phyloP scores from a whole-genome alignment of 2,797 vertebrate genomes.

The Agapornis canus region DNA sequence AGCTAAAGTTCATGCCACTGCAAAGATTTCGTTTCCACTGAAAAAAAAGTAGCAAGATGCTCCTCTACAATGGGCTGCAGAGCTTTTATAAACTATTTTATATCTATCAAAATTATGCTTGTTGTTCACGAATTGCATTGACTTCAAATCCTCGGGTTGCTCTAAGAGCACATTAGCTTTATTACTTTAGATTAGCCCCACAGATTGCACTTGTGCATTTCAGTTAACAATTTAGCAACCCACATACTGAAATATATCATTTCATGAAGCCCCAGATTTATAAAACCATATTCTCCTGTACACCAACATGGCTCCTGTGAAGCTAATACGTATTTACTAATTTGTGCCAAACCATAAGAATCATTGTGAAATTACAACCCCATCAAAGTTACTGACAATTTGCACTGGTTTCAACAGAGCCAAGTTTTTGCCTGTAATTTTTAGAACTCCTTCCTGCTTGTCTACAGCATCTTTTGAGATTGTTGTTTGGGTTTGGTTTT shows the following conservation, averaged over 20 bases:
- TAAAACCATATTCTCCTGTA: neutral
- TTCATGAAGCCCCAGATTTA: neutral
- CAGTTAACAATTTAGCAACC: constrained; percentile 6
- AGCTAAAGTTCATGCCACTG: neutral
- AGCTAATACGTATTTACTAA: neutral
- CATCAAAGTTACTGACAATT: neutral
- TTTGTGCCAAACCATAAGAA: neutral
- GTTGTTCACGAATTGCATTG: neutral
- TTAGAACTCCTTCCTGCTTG: neutral
- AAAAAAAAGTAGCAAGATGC: neutral
- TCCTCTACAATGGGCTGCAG: neutral
- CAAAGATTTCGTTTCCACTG: constrained; percentile 8
- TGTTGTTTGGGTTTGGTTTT: no score
- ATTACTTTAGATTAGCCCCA: constrained; percentile 32
- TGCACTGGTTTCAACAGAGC: neutral
- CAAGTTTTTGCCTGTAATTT: neutral
- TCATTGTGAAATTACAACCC: neutral
- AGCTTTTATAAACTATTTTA: neutral
- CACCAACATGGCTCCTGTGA: neutral
- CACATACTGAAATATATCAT: neutral
- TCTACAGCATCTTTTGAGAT: neutral
- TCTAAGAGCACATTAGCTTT: constrained; percentile 18
- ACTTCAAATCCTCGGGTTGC: constrained; percentile 21
- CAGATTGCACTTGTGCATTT: neutral
- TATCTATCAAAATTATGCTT: constrained; percentile 7